A percentile compares a stretch with the other conserved stretches of the same genome.
phyloP scores from a whole-genome alignment of 2,113 vertebrate genomes.

The Ciconia boyciana region DNA sequence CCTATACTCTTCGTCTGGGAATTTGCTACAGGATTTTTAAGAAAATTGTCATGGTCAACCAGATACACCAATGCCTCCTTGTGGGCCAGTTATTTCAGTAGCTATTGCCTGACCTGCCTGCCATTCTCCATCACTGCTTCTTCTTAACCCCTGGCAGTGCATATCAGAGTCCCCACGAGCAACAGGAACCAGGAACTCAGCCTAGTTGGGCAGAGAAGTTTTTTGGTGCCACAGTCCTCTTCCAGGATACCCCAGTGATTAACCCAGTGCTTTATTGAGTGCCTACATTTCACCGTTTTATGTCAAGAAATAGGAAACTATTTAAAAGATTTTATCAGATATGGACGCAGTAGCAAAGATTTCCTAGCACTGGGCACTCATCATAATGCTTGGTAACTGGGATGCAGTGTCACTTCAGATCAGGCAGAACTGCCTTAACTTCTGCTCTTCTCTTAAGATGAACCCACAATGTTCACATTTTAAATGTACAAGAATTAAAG shows the following conservation, averaged over 20 bases:
- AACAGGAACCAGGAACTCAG: background rate
- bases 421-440: background rate
- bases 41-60: background rate
- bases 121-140: background rate
- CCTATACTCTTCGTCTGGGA: background rate
- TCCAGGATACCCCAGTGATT: background rate
- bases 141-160: background rate
- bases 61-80: background rate
- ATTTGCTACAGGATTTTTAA: background rate
- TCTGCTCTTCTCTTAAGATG: background rate
- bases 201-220: background rate
- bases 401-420: background rate
- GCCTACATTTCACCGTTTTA: background rate
- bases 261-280: background rate
- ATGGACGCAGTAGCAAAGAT: background rate
- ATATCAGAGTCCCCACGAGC: fast-evolving
- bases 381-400: background rate
- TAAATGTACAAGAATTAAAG: background rate
- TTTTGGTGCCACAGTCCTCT: background rate
- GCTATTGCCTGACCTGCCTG: background rate
- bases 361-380: background rate
- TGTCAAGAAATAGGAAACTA: background rate
- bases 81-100: background rate
- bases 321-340: background rate
- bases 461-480: background rate